phyloP scores from a whole-genome alignment of 2,797 vertebrate genomes.

The Falco biarmicus region DNA sequence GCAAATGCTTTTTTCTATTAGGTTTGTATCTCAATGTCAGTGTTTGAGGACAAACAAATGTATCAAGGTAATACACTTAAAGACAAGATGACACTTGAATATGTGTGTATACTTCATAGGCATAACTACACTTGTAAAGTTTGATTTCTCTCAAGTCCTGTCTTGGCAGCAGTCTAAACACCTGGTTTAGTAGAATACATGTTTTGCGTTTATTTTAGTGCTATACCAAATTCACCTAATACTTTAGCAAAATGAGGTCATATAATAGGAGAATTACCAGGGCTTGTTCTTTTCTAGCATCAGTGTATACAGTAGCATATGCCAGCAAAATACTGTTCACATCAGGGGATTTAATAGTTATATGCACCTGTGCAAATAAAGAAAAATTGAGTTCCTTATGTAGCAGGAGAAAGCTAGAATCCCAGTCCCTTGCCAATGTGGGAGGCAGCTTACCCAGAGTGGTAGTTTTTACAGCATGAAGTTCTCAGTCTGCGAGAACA shows the following conservation, averaged over 20 bases:
- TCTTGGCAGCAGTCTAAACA: not conserved
- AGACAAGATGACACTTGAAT: not conserved
- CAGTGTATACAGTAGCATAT: not conserved
- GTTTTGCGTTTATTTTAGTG: not conserved
- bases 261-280: not conserved
- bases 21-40: not conserved
- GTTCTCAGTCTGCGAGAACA: not conserved
- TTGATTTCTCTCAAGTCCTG: not conserved
- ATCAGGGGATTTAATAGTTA: not conserved
- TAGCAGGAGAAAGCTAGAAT: not conserved
- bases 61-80: not conserved
- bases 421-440: not conserved
- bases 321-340: not conserved
- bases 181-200: not conserved
- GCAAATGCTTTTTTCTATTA: not conserved
- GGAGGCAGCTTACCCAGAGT: not conserved
- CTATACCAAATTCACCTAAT: not conserved
- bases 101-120: not conserved
- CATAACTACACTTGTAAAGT: not conserved
- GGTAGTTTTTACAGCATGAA: not conserved
- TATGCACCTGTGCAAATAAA: not conserved
- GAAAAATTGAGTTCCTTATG: not conserved
- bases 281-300: not conserved
- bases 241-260: not conserved
- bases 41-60: not conserved